Conservation (phyloP, 2,113 vertebrate species). For the Alces alces region DNA sequence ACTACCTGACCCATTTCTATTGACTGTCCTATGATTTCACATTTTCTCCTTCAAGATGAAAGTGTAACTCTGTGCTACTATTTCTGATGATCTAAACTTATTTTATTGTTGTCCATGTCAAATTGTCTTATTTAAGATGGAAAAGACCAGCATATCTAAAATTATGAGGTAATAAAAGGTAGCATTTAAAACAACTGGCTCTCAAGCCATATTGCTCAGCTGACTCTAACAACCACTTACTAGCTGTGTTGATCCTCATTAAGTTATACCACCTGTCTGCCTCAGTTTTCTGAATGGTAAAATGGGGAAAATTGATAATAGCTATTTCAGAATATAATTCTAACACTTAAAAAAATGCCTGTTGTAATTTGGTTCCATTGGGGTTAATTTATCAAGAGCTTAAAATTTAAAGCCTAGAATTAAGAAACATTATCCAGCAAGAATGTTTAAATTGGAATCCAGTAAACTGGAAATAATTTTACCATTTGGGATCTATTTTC, state of each 20-base stretch:
- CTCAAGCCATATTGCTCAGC: neutral
- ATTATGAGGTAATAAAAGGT: neutral
- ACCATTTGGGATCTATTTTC: neutral
- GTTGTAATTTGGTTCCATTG: neutral
- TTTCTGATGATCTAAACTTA: neutral
- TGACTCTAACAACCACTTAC: neutral
- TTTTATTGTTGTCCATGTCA: neutral
- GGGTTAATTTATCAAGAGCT: neutral
- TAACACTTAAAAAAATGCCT: neutral
- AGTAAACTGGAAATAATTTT: neutral
- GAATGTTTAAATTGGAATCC: neutral
- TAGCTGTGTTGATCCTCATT: neutral
- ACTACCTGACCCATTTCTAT: neutral
- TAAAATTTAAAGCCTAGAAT: neutral
- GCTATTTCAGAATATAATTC: neutral
- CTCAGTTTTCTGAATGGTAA: neutral
- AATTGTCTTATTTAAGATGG: neutral
- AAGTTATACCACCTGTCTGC: neutral
- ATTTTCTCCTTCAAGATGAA: neutral
- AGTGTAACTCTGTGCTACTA: neutral
- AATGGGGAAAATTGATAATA: neutral
- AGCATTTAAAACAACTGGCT: neutral
- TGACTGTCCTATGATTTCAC: neutral
- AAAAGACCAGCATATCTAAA: neutral
- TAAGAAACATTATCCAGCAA: neutral